Base-by-base conservation (phyloP, 2,797 vertebrate genomes). In the Oreochromis mossambicus region DNA sequence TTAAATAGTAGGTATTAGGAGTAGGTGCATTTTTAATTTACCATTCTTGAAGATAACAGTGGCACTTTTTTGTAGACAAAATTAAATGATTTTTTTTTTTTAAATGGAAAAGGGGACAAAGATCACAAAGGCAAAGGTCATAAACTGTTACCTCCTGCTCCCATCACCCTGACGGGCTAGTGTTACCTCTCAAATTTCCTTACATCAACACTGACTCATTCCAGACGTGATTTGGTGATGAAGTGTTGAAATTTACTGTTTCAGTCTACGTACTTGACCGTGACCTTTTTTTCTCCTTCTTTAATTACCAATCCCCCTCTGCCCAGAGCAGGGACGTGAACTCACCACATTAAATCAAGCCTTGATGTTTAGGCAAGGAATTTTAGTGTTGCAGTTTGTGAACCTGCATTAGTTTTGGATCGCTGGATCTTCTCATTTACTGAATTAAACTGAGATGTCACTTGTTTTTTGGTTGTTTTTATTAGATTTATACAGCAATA, bases 281-380 rank as follows among this genome's bases (percentile, higher is more conserved):
- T 80, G 56, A 83, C 50, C 88, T 83, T 77, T 61, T 36, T 4
- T 24, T 73, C 63, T 75, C 82, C 81, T 77, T 83, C 83, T 92
- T 82, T 51, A 43, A 70, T 91, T 88, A 82, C 78, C 14, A 63
- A n/a, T n/a, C 19, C 10, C 19, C 10, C 17, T 13, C 58, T 63
- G 58, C 19, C 34, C 14, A 76, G 24, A 77, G 50, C 41, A 17
- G 36, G n/a, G 70, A 19, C 3, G 14, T n/a, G 73, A 79, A 83
- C 21, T n/a, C 52, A 54, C 29, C 81, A 43, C 24, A 68, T 87
- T 84, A 85, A 81, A 79, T 88, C 77, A 79, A 86, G 51, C 5
- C 8, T 8, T 36, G 34, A 50, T 11, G 6, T 24, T n/a, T n/a
- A 11, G 2, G 15, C 2, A 38, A 58, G 63, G 5, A 70, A 26